Evolutionary conservation across 2,888 invertebrate genomes (phyloP), one percentile per base, ranked within the genome.

Genomic region (Microchrysa polita): DNA sequence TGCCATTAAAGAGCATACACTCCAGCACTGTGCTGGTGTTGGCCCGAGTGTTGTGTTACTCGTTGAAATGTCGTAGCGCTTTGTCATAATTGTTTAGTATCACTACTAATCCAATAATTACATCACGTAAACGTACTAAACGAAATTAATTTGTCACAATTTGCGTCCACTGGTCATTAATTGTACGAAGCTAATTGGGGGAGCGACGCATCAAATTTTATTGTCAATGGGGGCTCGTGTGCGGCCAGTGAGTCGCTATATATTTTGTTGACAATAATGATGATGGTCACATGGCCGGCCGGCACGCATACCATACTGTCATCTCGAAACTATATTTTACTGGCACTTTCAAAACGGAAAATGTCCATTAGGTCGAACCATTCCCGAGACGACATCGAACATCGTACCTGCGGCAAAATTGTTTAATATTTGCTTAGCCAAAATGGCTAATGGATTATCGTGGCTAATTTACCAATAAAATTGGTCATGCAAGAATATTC

Each of bases 91-190:
- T 48, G 16, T 59, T 59, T 27, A 59, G 59, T 40, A 34, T 34
- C 48, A 55, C 34, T 69, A 2, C 52, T 69, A 40, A 69, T 69
- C 69, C 16, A 18, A 16, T 69, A 69, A 69, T 69, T 40, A 60
- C 55, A 55, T 53, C 74, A 74, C 74, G 74, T 74, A 74, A 71
- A 61, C 53, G 74, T 48, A 74, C 71, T 74, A 74, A 74, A 74
- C 69, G 61, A 63, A 74, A 74, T 74, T 71, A 74, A 74, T 74
- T 74, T 74, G 74, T 44, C 63, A 61, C 71, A 74, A 74, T 74
- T 74, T 72, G 63, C 74, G 71, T 74, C 57, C 69, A 59, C 34
- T 40, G 44, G 34, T 20, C 40, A 42, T 63, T 42, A 63, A 40
- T 40, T 16, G 53, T 53, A 42, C 42, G 23, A 65, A 44, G 67